Percentiles rank a stretch among this genome's conserved stretches.
Conservation (phyloP, 2,888 invertebrate species). For the Stictocephala bisonia region DNA sequence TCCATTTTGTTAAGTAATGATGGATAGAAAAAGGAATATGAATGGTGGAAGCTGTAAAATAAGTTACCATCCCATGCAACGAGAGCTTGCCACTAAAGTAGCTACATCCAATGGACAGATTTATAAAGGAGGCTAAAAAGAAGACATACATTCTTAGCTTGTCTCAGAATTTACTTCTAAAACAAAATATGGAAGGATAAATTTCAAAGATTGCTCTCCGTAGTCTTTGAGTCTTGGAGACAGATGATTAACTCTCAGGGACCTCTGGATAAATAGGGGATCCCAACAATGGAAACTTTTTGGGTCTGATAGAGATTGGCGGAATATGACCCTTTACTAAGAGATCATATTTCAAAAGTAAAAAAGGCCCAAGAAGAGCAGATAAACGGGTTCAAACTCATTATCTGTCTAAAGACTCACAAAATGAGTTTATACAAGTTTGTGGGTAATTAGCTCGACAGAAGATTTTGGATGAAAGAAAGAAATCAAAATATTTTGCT, state of each 20-base stretch:
- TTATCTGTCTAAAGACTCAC: slow-evolving; percentile 20
- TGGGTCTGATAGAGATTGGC: slow-evolving; percentile 8
- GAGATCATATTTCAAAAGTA: slow-evolving; percentile 31
- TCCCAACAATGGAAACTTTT: slow-evolving; percentile 24
- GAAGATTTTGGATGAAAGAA: slow-evolving; percentile 6
- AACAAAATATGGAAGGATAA: slow-evolving; percentile 25
- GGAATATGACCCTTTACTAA: slow-evolving; percentile 23
- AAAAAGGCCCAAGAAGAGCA: slow-evolving; percentile 4
- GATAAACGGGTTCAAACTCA: slow-evolving; percentile 19
- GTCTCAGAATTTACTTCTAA: slow-evolving; percentile 5
- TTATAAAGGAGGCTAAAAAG: slow-evolving; percentile 21
- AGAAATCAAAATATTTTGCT: slow-evolving; percentile 49
- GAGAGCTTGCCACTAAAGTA: background rate
- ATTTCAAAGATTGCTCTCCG: slow-evolving; percentile 23
- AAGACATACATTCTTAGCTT: slow-evolving; percentile 8
- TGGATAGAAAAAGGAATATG: slow-evolving; percentile 28
- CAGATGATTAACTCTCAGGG: slow-evolving; percentile 8
- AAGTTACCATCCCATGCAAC: slow-evolving; percentile 18
- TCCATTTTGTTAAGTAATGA: slow-evolving; percentile 18
- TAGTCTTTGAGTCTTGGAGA: slow-evolving; percentile 8
- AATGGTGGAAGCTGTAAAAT: slow-evolving; percentile 17
- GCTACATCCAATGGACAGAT: slow-evolving; percentile 12
- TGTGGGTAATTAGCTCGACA: slow-evolving; percentile 8
- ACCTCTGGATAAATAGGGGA: slow-evolving; percentile 22
- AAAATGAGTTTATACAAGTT: slow-evolving; percentile 23